phyloP scores from a whole-genome alignment of 2,888 invertebrate species.

The Erebia palarica region DNA sequence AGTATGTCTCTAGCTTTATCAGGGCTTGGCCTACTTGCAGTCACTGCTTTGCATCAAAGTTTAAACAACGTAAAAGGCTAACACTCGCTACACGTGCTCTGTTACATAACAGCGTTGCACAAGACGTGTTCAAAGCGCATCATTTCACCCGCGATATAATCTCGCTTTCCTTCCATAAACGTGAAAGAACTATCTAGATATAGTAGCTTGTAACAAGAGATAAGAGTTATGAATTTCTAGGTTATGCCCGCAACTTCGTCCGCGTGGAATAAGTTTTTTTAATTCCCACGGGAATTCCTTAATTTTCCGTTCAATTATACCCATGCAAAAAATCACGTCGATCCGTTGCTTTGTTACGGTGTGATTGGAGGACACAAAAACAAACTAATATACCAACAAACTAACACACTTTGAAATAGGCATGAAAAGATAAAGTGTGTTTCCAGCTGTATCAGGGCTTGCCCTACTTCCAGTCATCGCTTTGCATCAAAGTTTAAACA shows the following conservation, averaged over 20 bases:
- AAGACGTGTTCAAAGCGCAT: slow-evolving; percentile 39
- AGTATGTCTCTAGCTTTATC: slow-evolving; percentile 25
- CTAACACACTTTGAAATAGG: no score
- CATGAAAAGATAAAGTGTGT: no score
- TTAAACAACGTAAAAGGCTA: slow-evolving; percentile 31
- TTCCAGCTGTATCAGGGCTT: slow-evolving; percentile 30
- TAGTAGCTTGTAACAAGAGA: slow-evolving; percentile 17
- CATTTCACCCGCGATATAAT: slow-evolving; percentile 34
- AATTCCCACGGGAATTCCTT: no score
- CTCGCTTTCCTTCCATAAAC: slow-evolving; percentile 29
- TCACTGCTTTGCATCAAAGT: slow-evolving; percentile 29
- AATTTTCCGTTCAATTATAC: no score
- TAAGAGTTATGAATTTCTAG: no score
- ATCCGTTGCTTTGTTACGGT: no score
- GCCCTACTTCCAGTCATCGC: slow-evolving; percentile 33
- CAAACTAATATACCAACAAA: no score
- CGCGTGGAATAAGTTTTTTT: no score
- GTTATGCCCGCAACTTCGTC: no score
- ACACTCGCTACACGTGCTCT: slow-evolving; percentile 25
- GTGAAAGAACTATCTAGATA: slow-evolving; percentile 15
- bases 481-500: slow-evolving; percentile 21
- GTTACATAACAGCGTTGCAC: slow-evolving; percentile 35
- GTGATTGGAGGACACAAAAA: no score
- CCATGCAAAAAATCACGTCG: no score
- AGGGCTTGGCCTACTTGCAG: slow-evolving; percentile 31